Evolutionary conservation across 2,797 vertebrate genomes (phyloP), one percentile per base, ranked within the genome.

Genomic region (Hozukius guyotensis): DNA sequence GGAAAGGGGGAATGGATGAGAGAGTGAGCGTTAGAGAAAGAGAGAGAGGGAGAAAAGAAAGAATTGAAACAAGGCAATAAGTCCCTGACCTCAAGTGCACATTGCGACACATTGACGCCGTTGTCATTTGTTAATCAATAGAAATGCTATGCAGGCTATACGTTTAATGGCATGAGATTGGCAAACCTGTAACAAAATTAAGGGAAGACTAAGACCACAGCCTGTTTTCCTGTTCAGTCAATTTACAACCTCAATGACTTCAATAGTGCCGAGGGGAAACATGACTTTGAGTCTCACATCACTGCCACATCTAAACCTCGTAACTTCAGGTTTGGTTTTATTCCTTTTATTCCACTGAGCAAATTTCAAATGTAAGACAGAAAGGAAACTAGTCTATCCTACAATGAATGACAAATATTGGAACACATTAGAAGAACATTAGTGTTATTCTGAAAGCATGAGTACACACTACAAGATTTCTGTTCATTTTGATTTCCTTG

Each of bases 91-190:
- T 94, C 90, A 83, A 94, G 88, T 88, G 88, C 91, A 92, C 89
- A 93, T 90, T 94, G 93, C 81, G 80, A 94, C 92, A 94, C 93
- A 95, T 92, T 93, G 93, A 93, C 87, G 85, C 80, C 71, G 79
- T 94, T 91, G 92, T 94, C 91, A 92, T 94, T 94, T 91, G 92
- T 89, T 93, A 88, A 94, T 95, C 93, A 92, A 94, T 94, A 91
- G 85, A 85, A 91, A 87, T 89, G 81, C 88, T 85, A 91, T 93
- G 83, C 89, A 83, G 89, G 91, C 92, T 92, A 83, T 92, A 93
- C 89, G 34, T 93, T 93, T 93, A 93, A 94, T 92, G 87, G 80
- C 88, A 87, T 84, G 82, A 86, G 87, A 92, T 89, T 93, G 92
- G 87, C 87, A 90, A 91, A 91, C 85, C 85, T 89, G 86, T 81